Base-by-base conservation (phyloP, 2,113 vertebrate genomes). In the Phocoena sinus region DNA sequence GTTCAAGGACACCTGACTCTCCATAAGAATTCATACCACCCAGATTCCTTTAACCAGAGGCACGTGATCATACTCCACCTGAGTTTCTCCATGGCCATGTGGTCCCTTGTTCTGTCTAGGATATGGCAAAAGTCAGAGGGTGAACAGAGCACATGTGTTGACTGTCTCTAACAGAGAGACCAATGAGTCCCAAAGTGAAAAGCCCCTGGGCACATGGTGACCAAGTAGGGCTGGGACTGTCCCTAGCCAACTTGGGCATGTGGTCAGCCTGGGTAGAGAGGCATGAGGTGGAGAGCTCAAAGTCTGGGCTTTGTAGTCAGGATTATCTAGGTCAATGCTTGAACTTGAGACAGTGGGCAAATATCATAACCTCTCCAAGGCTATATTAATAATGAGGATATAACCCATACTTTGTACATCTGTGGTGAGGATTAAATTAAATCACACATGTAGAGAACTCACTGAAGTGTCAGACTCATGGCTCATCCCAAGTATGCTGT, bases 121-220 rank as follows among this genome's bases (percentile, higher is more conserved):
- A 3, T 47, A 1, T 0, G 20, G 63, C 6, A 38, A 8, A n/a
- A 26, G 23, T 56, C 2, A 6, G 15, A 47, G 28, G 25, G 36
- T 21, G 15, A 21, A 2, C 5, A 12, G 36, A 58, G 2, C 0
- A 4, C 9, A 10, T 0, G 0, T 5, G 12, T 18, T 5, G 12
- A 6, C 18, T n/a, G 6, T 21, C 15, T 53, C 25, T 36, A 47
- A 4, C 6, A 28, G 38, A 47, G 12, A 10, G 18, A 26, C 4
- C 36, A 13, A 28, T 3, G 2, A 38, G 33, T 20, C 41, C 2
- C 26, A 17, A n/a, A 15, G 36, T 20, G 5, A 60, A 77, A 86
- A 85, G 21, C 68, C 11, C 1, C 28, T 47, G 31, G 60, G 28
- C 28, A 38, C 13, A 1, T 11, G 36, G 31, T 23, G 41, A n/a